Evolutionary conservation across 2,888 invertebrate species (phyloP).

Genomic region (Chironomus riparius): DNA sequence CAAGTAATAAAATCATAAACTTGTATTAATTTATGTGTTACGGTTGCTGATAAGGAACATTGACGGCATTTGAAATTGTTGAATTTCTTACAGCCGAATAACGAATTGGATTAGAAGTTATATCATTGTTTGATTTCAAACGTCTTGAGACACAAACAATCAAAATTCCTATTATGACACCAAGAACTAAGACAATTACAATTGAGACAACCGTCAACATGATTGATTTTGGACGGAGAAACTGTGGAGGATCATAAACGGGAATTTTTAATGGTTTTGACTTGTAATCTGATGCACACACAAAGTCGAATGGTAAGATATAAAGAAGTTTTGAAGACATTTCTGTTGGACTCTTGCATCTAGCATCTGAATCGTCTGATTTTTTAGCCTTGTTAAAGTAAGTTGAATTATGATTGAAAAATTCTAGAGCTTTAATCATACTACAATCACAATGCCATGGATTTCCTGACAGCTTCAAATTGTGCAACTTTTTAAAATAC

Average conservation of each 20-base stretch:
- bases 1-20: neutral
- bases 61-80: conserved; percentile 26
- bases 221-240: conserved; percentile 38
- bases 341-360: conserved; percentile 38
- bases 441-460: conserved; percentile 56
- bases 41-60: neutral
- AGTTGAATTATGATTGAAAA: conserved; percentile 26
- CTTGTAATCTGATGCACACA: conserved; percentile 19
- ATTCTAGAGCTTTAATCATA: conserved; percentile 37
- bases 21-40: neutral
- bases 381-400: conserved; percentile 20
- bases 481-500: conserved; percentile 43
- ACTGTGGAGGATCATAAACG: conserved; percentile 39
- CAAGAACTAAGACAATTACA: conserved; percentile 36
- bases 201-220: conserved; percentile 38
- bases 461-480: conserved; percentile 53
- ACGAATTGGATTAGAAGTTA: conserved; percentile 29
- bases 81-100: conserved; percentile 31
- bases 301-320: conserved; percentile 33
- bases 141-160: conserved; percentile 32
- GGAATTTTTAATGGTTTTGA: conserved; percentile 29
- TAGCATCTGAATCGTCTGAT: conserved; percentile 30
- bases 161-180: conserved; percentile 37
- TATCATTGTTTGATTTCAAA: conserved; percentile 26
- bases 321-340: conserved; percentile 35